phyloP scores from a whole-genome alignment of 2,113 vertebrate genomes.

The Melanerpes formicivorus region DNA sequence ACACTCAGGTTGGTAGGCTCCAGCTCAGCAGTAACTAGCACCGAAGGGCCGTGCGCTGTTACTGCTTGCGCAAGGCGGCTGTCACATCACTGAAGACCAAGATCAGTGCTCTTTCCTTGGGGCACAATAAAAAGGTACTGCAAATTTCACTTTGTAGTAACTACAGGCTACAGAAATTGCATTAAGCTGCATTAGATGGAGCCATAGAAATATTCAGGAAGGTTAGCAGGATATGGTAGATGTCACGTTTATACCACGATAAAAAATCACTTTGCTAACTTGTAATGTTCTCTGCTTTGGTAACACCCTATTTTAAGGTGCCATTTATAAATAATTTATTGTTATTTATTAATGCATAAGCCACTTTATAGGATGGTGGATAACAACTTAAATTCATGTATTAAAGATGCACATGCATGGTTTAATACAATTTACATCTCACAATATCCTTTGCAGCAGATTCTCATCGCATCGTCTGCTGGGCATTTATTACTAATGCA shows the following conservation, averaged over 20 bases:
- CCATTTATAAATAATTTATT: conserved; percentile 80
- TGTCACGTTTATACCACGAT: conserved; percentile 66
- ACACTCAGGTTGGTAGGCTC: conserved; percentile 5
- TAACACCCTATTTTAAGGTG: conserved; percentile 79
- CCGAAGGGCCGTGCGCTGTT: not conserved
- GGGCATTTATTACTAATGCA: conserved; percentile 84
- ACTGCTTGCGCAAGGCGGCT: not conserved
- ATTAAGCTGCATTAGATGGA: conserved; percentile 74
- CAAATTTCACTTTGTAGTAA: conserved; percentile 79
- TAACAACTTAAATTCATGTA: conserved; percentile 84
- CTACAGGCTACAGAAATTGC: conserved; percentile 73
- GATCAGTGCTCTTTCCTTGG: conserved; percentile 59
- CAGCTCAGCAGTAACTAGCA: conserved; percentile 69
- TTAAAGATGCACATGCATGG: conserved; percentile 82
- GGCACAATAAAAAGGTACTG: conserved; percentile 62
- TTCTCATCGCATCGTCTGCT: conserved; percentile 78
- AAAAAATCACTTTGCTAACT: conserved; percentile 83
- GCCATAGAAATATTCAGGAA: conserved; percentile 69
- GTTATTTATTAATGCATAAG: conserved; percentile 84
- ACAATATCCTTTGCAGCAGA: conserved; percentile 81
- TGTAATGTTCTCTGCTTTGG: conserved; percentile 75
- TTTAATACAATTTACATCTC: conserved; percentile 81
- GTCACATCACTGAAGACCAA: conserved; percentile 31
- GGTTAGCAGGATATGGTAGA: conserved; percentile 68
- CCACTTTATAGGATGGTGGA: conserved; percentile 77